phyloP scores from a whole-genome alignment of 2,113 vertebrate species.

The Gallinago undulata region DNA sequence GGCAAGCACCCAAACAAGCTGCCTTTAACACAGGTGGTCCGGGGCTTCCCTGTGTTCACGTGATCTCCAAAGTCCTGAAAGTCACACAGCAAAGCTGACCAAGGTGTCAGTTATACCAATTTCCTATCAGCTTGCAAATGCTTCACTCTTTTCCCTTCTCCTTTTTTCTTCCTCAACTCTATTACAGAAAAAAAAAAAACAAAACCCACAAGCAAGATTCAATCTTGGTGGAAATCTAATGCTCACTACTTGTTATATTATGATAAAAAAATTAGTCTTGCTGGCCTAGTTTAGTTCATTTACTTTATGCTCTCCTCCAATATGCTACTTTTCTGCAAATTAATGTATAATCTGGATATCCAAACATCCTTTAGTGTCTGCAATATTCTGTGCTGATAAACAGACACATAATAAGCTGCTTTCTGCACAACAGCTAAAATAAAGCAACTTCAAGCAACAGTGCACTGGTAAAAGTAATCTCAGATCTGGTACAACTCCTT shows the following conservation, averaged over 20 bases:
- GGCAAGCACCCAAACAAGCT: not conserved
- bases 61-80: not conserved
- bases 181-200: not conserved
- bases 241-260: not conserved
- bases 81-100: not conserved
- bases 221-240: not conserved
- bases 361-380: not conserved
- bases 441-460: not conserved
- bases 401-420: not conserved
- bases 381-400: not conserved
- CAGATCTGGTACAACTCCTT: not conserved
- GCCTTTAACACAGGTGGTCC: not conserved
- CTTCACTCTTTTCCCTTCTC: not conserved
- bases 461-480: not conserved
- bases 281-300: not conserved
- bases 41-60: not conserved
- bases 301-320: not conserved
- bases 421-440: not conserved
- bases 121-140: not conserved
- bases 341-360: not conserved
- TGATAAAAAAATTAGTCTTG: constrained; percentile 10
- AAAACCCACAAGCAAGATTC: not conserved
- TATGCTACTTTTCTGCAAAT: not conserved
- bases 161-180: not conserved
- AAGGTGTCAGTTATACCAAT: not conserved